Conservation (phyloP, 2,797 vertebrate species). For the Synanceia verrucosa region DNA sequence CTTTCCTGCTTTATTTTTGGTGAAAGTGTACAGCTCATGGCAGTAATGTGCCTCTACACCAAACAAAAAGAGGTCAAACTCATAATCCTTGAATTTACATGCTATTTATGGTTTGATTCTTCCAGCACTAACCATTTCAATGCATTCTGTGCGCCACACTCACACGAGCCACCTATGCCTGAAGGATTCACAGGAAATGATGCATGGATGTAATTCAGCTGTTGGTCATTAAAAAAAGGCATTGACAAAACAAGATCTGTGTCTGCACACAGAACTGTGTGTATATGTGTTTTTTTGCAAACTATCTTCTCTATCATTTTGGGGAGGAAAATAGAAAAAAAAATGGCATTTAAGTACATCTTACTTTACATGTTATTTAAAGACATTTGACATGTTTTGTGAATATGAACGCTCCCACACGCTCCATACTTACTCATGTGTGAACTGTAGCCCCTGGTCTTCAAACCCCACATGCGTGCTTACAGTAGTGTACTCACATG, state of each 20-base stretch:
- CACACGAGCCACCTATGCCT: rapidly evolving
- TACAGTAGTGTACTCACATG: slow-evolving; percentile 86
- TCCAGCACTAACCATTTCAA: neutral
- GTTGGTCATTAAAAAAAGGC: neutral
- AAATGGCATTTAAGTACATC: neutral
- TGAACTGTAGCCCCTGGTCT: neutral
- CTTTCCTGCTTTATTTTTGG: neutral
- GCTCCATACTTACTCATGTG: neutral
- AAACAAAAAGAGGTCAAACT: neutral
- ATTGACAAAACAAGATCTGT: neutral
- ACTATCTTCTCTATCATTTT: neutral
- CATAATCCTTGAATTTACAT: neutral
- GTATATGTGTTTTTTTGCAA: neutral
- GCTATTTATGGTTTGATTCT: neutral
- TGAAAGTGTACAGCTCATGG: neutral
- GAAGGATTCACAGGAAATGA: neutral
- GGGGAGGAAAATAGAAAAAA: neutral
- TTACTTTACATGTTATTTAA: neutral
- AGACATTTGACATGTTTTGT: neutral
- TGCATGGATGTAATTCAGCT: neutral
- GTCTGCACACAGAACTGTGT: neutral
- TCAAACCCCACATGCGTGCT: neutral
- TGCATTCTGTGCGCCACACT: no score
- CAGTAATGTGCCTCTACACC: neutral
- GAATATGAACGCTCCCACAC: neutral